Percentiles rank a stretch among this genome's conserved stretches.
Conservation (phyloP, 2,888 invertebrate species). For the Andrena haemorrhoa region DNA sequence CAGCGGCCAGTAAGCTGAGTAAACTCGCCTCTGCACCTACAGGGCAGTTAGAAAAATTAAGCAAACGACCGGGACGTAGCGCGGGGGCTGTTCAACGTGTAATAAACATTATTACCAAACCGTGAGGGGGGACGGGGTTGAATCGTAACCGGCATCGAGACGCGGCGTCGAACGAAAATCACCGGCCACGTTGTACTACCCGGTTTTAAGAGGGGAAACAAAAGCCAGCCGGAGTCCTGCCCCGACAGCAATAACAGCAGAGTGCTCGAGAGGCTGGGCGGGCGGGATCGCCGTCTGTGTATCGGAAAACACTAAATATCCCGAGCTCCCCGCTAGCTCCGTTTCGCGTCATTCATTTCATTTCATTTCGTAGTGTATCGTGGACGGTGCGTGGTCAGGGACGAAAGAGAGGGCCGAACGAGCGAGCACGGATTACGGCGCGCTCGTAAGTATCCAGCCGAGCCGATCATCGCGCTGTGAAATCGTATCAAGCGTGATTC, state of each 20-base stretch:
- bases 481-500: conserved; percentile 34
- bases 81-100: conserved; percentile 8
- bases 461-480: conserved; percentile 31
- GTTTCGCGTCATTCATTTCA: conserved; percentile 80
- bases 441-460: conserved; percentile 14
- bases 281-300: conserved; percentile 50
- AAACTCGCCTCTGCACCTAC: neutral
- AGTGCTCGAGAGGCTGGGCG: conserved; percentile 38
- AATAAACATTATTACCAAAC: conserved; percentile 52
- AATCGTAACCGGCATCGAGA: conserved; percentile 21
- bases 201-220: conserved; percentile 62
- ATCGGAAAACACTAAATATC: conserved; percentile 83
- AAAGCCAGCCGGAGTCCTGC: conserved; percentile 39
- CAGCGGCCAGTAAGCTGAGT: neutral
- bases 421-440: conserved; percentile 14
- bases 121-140: neutral
- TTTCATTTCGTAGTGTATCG: conserved; percentile 72
- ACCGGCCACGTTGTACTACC: conserved; percentile 40
- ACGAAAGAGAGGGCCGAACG: conserved; percentile 5
- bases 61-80: conserved; percentile 22
- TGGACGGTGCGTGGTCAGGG: neutral
- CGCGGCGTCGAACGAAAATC: conserved; percentile 45
- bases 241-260: conserved; percentile 61
- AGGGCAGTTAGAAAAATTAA: conserved; percentile 52
- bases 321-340: conserved; percentile 67